These are phyloP conservation scores for Smutsia gigantea DNA, from an alignment of 2,797 vertebrate species.

Conservation along the genomic window DNA sequence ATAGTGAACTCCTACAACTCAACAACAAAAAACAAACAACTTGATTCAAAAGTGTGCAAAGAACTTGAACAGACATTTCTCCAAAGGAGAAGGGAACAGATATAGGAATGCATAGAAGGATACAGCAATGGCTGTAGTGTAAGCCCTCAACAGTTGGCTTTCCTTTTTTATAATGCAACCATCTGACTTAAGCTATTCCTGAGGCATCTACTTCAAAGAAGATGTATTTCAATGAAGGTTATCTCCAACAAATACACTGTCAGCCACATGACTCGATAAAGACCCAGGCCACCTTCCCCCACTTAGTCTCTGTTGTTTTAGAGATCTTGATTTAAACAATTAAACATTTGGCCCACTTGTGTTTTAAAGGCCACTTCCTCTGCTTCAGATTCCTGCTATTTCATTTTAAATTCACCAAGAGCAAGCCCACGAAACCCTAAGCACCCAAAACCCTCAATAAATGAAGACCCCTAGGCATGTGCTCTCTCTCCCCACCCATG, in stretches of 20 bases:
- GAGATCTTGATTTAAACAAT: not conserved
- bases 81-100: not conserved
- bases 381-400: not conserved
- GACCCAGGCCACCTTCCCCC: not conserved
- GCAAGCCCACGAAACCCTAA: not conserved
- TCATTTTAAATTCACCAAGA: not conserved
- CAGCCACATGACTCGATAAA: not conserved
- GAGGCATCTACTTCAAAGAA: not conserved
- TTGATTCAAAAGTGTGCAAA: not conserved
- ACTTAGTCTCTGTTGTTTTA: not conserved
- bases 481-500: not conserved
- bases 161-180: not conserved
- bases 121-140: not conserved
- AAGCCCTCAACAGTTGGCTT: not conserved
- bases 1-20: not conserved
- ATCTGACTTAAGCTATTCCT: not conserved
- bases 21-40: not conserved
- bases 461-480: not conserved
- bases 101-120: not conserved
- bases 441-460: not conserved
- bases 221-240: not conserved
- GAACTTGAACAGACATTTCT: not conserved
- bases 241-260: not conserved
- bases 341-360: not conserved
- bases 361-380: not conserved